Base-by-base conservation (phyloP, 1,140 invertebrate genomes). In the Lordiphosa stackelbergi region DNA sequence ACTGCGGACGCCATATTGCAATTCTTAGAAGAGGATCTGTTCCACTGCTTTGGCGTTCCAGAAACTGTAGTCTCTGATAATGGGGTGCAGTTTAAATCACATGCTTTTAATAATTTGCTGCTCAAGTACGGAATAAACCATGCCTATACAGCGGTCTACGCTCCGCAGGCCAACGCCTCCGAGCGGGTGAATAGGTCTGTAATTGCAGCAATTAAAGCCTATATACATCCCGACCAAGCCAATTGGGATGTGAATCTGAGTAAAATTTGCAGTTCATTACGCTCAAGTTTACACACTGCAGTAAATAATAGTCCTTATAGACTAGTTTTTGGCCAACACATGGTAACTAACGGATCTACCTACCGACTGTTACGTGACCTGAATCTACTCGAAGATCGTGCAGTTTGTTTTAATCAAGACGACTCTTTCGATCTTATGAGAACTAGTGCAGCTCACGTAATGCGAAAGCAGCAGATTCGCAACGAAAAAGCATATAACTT, bases 221-320 rank as follows among this genome's bases (percentile, higher is more conserved):
- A 51, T 37, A 36, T 51, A 2, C n/a, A 35, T 13, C 37, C 37
- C 8, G n/a, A 40, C 13, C 37, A 40, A 40, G 7, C 6, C 11
- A 40, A 40, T 8, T 40, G 37, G 37, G 37, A 40, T 40, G 37
- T 13, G 37, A 6, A 40, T 6, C 37, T 40, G 9, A 40, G 37
- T 7, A 40, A 8, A 11, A 13, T 40, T 40, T 40, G 37, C n/a
- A 12, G 37, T 6, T 11, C 37, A 3, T 13, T 40, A 6, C 37
- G 37, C 13, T 13, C 12, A 11, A 12, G 11, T 2, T 3, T 12
- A 11, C 37, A 40, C 13, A 12, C 37, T 4, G 37, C 11, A 2
- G 13, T 40, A 12, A 40, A 13, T 40, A 40, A 11, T 5, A 40
- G 11, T 13, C 37, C 37, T 2, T 40, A 40, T 40, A 9, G 37